Percentiles rank a stretch among this genome's conserved stretches.
phyloP scores from a whole-genome alignment of 2,888 invertebrate species.

The Dryococelus australis region DNA sequence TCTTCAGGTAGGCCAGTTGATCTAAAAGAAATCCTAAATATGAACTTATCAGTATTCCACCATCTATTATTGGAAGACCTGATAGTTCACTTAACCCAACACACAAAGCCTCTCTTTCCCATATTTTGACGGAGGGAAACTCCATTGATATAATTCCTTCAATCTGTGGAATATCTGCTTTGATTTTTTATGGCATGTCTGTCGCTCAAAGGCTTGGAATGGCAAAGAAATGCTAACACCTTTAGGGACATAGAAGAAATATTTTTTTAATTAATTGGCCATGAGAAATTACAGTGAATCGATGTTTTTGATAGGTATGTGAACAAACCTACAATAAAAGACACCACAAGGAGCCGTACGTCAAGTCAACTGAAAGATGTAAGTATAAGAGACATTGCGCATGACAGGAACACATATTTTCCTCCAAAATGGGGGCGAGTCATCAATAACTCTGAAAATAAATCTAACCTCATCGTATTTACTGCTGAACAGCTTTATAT shows the following conservation, averaged over 20 bases:
- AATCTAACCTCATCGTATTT: background rate
- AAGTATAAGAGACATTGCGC: too few species aligned
- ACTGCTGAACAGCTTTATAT: background rate
- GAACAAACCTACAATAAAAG: too few species aligned
- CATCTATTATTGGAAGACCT: background rate
- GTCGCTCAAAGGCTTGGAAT: too few species aligned
- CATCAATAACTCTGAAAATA: constrained; percentile 4
- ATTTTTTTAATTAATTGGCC: constrained; percentile 2
- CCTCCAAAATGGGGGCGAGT: background rate
- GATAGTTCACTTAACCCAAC: background rate
- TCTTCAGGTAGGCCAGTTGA: background rate
- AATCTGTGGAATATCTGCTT: background rate
- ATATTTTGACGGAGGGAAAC: constrained; percentile 17
- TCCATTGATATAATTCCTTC: too few species aligned
- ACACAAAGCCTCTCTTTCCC: background rate
- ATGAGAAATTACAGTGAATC: background rate
- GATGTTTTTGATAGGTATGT: too few species aligned
- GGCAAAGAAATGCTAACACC: too few species aligned
- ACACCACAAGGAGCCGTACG: too few species aligned
- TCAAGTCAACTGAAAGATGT: too few species aligned
- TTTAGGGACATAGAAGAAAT: background rate
- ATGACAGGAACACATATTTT: background rate
- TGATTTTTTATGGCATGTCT: too few species aligned
- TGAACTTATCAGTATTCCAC: too few species aligned
- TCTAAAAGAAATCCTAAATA: background rate